Base-by-base conservation (phyloP, 2,888 invertebrate species). In the Notodonta dromedarius region DNA sequence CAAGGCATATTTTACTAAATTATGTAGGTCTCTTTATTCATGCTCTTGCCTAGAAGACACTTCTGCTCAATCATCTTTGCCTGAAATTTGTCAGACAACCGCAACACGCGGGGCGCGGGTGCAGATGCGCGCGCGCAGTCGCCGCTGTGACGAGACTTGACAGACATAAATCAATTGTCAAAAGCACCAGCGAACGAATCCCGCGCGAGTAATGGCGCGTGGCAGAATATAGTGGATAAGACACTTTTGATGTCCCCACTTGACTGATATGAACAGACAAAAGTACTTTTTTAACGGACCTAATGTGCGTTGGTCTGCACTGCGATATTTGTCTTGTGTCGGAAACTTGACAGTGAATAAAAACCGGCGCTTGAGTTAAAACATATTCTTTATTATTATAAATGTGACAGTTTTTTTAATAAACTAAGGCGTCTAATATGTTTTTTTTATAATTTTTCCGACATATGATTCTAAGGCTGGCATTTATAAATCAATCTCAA, bases 131-230 rank as follows among this genome's bases (percentile, higher is more conserved):
- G 76, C 79, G 86, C 91, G 91, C 90, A 86, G 87, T 77, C 87
- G 88, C 86, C 89, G 84, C 85, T 78, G 80, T 93, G 92, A 93
- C 91, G 92, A 88, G 89, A 82, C 89, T 80, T 93, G 93, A 93
- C 91, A 87, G 92, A 88, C 92, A 93, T 93, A 93, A 93, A 93
- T 93, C 93, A 93, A 92, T 93, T 93, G 93, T 92, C 92, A 93
- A 86, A 86, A 88, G 84, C 87, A 85, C 76, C 71, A 65, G 84
- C 86, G 84, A 86, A 44, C 44, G 56, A 88, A 91, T 91, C 91
- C 89, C 83, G 79, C 74, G 79, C 80, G 83, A 85, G 87, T 88
- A 86, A 88, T 88, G 85, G 88, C 75, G 78, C 70, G 77, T 68
- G 80, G 67, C 75, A 75, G 81, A 70, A 62, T 78, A 73, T 58